These are phyloP conservation scores for Dendrophyllia cribrosa DNA, from an alignment of 64 coral and sea anemone genomes.

Conservation along the genomic window DNA sequence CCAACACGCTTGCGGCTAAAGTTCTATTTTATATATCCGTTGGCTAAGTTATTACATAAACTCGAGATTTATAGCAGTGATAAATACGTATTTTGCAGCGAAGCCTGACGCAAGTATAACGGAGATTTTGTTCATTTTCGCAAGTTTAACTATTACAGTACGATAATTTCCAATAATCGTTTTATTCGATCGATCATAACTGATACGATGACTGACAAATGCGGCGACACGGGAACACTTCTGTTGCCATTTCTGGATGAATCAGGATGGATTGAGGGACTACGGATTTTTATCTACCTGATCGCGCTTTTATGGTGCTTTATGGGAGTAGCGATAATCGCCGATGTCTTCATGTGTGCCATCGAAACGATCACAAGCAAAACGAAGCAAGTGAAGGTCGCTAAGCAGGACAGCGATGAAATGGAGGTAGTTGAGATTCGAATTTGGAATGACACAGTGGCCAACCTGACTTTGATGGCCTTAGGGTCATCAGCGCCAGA, in stretches of 20 bases:
- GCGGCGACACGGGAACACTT: slow-evolving; percentile 75
- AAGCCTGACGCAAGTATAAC: neutral
- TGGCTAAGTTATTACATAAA: slow-evolving; percentile 21
- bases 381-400: slow-evolving; percentile 87
- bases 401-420: slow-evolving; percentile 82
- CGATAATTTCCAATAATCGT: neutral
- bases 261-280: slow-evolving; percentile 79
- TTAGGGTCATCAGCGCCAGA: slow-evolving; percentile 96
- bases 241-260: slow-evolving; percentile 89
- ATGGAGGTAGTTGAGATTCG: slow-evolving; percentile 86
- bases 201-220: slow-evolving; percentile 48
- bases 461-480: slow-evolving; percentile 96
- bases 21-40: slow-evolving; percentile 19
- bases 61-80: neutral
- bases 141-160: neutral
- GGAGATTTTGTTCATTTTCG: too few species aligned
- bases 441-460: slow-evolving; percentile 98
- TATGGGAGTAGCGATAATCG: slow-evolving; percentile 94
- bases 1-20: neutral
- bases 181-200: neutral
- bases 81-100: neutral
- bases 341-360: slow-evolving; percentile 97
- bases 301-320: slow-evolving; percentile 95
- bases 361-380: slow-evolving; percentile 99
- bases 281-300: slow-evolving; percentile 83